These are phyloP conservation scores for Orbicella faveolata DNA, from an alignment of 64 coral and sea anemone species.

Conservation along the genomic window DNA sequence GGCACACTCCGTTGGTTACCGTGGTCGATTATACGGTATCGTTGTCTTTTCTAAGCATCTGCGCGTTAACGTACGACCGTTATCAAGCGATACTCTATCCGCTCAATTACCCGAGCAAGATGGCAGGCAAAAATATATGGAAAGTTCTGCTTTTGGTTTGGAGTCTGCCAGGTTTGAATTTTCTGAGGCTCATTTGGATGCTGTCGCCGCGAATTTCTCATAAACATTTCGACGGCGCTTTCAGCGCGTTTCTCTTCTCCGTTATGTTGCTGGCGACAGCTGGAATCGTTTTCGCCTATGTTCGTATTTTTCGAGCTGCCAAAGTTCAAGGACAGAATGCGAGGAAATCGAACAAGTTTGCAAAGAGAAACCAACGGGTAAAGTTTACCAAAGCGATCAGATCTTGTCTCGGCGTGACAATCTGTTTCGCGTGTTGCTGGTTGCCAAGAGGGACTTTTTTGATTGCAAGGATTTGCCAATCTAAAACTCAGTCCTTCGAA, in stretches of 20 bases:
- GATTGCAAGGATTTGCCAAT: neutral
- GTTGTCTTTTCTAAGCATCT: constrained; percentile 35
- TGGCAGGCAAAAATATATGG: neutral
- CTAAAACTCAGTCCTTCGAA: no score
- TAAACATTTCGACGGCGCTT: neutral
- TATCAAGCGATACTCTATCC: constrained; percentile 43
- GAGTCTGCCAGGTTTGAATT: constrained; percentile 28
- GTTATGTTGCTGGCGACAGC: neutral
- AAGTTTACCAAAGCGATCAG: constrained; percentile 45
- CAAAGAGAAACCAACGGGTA: neutral
- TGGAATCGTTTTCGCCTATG: constrained; percentile 21
- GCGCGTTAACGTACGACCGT: constrained; percentile 38
- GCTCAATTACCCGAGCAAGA: constrained; percentile 14
- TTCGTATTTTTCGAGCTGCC: constrained; percentile 20
- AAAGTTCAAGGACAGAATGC: neutral
- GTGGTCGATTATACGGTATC: constrained; percentile 22
- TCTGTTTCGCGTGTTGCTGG: constrained; percentile 49
- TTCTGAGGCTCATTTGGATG: constrained; percentile 15
- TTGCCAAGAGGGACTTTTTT: constrained; percentile 18
- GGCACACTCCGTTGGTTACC: neutral
- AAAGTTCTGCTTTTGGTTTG: constrained; percentile 23
- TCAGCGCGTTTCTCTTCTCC: constrained; percentile 9
- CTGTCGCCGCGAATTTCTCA: neutral
- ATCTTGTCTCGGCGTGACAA: constrained; percentile 40
- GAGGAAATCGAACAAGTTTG: neutral